phyloP scores from a whole-genome alignment of 2,113 vertebrate genomes.

The Kryptolebias marmoratus region DNA sequence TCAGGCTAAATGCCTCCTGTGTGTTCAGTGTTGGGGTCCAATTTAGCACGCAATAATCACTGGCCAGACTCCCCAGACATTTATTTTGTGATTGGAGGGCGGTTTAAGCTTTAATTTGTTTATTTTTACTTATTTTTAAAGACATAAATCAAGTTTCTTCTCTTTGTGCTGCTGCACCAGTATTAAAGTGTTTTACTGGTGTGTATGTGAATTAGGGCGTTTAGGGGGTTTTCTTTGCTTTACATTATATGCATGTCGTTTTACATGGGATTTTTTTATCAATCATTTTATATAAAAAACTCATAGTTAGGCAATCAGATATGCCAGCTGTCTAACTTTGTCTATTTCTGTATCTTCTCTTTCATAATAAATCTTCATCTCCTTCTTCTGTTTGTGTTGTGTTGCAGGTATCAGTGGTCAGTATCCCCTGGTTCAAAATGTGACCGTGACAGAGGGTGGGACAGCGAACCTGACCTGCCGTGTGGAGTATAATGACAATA shows the following conservation, averaged over 20 bases:
- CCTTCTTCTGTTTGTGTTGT: conserved; percentile 28
- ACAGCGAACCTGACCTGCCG: conserved; percentile 97
- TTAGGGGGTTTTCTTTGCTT: neutral
- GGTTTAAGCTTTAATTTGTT: conserved; percentile 8
- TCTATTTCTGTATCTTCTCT: neutral
- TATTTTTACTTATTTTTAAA: conserved; percentile 6
- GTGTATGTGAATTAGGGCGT: neutral
- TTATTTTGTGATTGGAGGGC: conserved; percentile 57
- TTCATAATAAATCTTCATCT: conserved; percentile 7
- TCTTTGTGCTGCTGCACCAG: conserved; percentile 6
- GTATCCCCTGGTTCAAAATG: conserved; percentile 94
- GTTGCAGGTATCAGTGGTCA: conserved; percentile 90
- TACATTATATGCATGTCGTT: neutral
- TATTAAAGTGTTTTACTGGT: neutral
- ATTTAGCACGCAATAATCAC: conserved; percentile 59
- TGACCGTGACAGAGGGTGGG: conserved; percentile 94
- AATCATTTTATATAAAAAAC: neutral
- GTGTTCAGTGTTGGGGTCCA: conserved; percentile 57
- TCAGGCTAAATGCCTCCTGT: conserved; percentile 57
- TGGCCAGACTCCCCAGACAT: conserved; percentile 41
- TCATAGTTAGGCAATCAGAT: conserved; percentile 10
- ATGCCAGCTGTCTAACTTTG: conserved; percentile 34
- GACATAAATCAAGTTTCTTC: conserved; percentile 3
- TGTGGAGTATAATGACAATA: conserved; percentile 99
- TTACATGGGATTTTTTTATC: too few species aligned